These are phyloP conservation scores for Leptopilina syphax DNA, from an alignment of 2,888 invertebrate genomes.

Conservation along the genomic window DNA sequence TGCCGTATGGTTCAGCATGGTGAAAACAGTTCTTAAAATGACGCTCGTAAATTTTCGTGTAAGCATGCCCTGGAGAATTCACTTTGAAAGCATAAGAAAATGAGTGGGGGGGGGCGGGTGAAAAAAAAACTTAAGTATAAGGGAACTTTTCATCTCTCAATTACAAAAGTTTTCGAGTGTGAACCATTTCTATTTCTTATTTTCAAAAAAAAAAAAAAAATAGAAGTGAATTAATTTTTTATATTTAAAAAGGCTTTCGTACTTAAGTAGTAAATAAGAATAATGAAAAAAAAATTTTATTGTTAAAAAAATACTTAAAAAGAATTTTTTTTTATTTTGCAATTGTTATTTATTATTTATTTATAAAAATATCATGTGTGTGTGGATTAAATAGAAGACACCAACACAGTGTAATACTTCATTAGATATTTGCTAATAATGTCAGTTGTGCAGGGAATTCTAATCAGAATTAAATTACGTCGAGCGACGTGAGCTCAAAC, in stretches of 20 bases:
- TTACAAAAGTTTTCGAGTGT: neutral
- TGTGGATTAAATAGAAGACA: neutral
- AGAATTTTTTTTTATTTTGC: too few species aligned
- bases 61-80: conserved; percentile 62
- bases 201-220: neutral
- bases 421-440: conserved; percentile 26
- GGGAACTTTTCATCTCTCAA: conserved; percentile 1
- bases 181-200: neutral
- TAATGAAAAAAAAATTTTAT: too few species aligned
- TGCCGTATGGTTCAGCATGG: conserved; percentile 62
- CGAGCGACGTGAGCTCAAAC: conserved; percentile 40
- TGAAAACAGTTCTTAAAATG: conserved; percentile 64
- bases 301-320: too few species aligned
- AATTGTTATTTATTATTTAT: too few species aligned
- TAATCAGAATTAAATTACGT: conserved; percentile 44
- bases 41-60: conserved; percentile 62
- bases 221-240: too few species aligned
- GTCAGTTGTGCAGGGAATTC: conserved; percentile 11
- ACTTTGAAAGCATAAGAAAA: conserved; percentile 44
- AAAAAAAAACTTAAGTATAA: neutral
- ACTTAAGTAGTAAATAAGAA: too few species aligned
- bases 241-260: too few species aligned
- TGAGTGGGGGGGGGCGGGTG: neutral
- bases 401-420: neutral
- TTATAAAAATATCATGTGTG: neutral